A percentile compares a stretch with the other conserved stretches of the same genome.
phyloP scores from a whole-genome alignment of 1,140 invertebrate genomes.

The Oreohelix idahoensis region DNA sequence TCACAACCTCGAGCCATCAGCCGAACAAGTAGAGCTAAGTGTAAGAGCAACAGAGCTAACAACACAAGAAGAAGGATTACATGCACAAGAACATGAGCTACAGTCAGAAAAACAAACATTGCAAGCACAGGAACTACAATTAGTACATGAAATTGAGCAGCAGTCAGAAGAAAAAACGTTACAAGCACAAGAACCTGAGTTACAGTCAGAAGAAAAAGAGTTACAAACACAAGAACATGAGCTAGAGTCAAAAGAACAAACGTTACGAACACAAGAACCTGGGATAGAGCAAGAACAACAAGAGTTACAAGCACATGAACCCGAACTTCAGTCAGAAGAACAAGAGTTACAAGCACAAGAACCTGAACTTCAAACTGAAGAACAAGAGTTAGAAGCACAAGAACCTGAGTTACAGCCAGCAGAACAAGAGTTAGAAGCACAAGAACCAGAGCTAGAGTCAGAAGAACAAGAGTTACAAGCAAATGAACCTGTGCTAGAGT shows the following conservation, averaged over 20 bases:
- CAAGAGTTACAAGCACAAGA: background rate
- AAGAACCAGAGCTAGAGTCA: background rate
- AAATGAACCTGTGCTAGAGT: background rate
- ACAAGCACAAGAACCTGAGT: background rate
- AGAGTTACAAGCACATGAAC: background rate
- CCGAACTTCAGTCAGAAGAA: background rate
- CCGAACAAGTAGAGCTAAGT: too few relatives aligned
- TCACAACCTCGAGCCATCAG: too few relatives aligned
- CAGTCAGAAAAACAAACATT: background rate
- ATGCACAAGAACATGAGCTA: background rate
- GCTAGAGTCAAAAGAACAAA: background rate
- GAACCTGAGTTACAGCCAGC: background rate
- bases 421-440: constrained; percentile 2
- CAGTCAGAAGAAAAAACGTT: background rate
- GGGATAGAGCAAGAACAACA: background rate
- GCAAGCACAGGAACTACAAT: background rate
- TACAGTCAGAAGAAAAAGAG: background rate
- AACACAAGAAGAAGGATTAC: background rate
- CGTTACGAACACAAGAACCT: background rate
- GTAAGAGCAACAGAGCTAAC: too few relatives aligned
- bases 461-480: background rate
- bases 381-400: background rate
- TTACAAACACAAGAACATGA: background rate
- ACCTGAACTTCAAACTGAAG: background rate
- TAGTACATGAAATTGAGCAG: background rate